phyloP scores from a whole-genome alignment of 2,113 vertebrate species.

The Myanophis thanlyinensis region DNA sequence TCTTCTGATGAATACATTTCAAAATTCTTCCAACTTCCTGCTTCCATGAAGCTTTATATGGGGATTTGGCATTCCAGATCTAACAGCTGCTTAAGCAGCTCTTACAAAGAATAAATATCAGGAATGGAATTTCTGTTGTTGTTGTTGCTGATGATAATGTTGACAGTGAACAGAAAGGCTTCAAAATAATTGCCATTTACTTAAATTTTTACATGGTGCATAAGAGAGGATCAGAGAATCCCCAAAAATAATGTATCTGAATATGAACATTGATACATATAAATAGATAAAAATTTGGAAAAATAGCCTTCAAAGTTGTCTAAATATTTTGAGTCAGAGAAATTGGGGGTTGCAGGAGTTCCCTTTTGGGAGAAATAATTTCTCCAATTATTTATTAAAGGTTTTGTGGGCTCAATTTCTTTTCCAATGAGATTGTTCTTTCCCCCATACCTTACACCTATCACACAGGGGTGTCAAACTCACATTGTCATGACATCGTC shows the following conservation, averaged over 20 bases:
- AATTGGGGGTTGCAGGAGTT: neutral
- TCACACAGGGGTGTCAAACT: too few species aligned
- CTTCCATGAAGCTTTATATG: slow-evolving; percentile 32
- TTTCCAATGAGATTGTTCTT: neutral
- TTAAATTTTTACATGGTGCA: slow-evolving; percentile 18
- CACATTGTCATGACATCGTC: too few species aligned
- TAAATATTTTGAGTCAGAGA: neutral
- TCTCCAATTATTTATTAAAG: neutral
- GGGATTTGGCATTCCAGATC: slow-evolving; percentile 6
- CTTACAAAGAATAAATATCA: slow-evolving; percentile 10
- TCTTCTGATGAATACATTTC: slow-evolving; percentile 21
- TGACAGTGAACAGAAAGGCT: slow-evolving; percentile 15
- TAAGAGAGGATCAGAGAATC: neutral
- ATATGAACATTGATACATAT: neutral
- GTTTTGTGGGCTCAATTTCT: neutral
- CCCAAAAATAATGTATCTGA: neutral
- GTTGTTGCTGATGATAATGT: neutral
- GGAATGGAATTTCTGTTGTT: neutral
- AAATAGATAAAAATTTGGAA: neutral
- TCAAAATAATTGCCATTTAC: slow-evolving; percentile 29
- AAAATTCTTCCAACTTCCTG: neutral
- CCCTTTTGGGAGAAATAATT: neutral
- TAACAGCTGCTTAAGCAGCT: slow-evolving; percentile 35
- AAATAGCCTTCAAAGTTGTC: neutral
- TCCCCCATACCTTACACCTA: neutral